Percentiles rank a stretch among this genome's conserved stretches.
Conservation (phyloP, 1,140 invertebrate genomes). For the Lepidurus apus region DNA sequence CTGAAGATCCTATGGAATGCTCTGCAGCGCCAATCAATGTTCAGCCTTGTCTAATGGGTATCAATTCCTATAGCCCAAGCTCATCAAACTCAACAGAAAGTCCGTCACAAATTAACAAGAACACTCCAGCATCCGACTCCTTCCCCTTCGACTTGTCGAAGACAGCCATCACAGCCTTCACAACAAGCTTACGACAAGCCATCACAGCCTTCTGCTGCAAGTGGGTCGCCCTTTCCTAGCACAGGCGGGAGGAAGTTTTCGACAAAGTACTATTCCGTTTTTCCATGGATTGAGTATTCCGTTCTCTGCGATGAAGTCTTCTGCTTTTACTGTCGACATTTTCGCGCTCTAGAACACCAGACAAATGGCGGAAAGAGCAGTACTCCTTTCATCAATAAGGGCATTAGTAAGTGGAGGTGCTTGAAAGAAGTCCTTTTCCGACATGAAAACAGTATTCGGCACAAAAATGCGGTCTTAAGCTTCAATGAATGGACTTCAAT, state of each 20-base stretch:
- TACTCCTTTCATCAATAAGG: no score
- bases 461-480: not conserved
- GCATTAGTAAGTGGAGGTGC: conserved; percentile 8
- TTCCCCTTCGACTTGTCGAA: not conserved
- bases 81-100: not conserved
- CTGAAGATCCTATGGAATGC: not conserved
- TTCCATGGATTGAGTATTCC: conserved; percentile 28
- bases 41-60: not conserved
- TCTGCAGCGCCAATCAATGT: not conserved
- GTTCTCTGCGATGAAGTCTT: not conserved
- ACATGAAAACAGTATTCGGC: not conserved
- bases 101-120: not conserved
- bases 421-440: not conserved
- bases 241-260: conserved; percentile 17
- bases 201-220: conserved; percentile 20
- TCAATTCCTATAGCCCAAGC: not conserved
- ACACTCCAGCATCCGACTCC: not conserved
- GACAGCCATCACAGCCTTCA: no score
- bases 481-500: not conserved
- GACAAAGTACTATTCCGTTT: not conserved
- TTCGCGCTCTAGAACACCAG: not conserved
- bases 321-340: conserved; percentile 25
- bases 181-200: not conserved
- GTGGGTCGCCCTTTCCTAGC: conserved; percentile 1
- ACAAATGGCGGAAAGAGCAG: conserved; percentile 27